These are phyloP conservation scores for Hycleus phaleratus DNA, from an alignment of 1,140 invertebrate genomes.

Conservation along the genomic window DNA sequence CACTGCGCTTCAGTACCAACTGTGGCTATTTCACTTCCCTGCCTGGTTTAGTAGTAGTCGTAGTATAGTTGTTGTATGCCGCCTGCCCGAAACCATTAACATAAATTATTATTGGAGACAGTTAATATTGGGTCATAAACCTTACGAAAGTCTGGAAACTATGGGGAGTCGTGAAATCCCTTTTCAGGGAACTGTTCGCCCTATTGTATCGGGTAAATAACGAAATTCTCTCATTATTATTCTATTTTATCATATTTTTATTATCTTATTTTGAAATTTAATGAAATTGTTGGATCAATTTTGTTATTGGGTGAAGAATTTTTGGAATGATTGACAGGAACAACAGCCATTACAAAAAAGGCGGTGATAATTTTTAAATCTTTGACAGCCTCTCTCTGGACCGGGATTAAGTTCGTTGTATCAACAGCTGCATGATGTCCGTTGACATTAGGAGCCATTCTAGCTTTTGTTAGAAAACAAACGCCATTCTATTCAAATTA, in stretches of 20 bases:
- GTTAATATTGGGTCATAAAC: constrained; percentile 44
- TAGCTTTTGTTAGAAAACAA: neutral
- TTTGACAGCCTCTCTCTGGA: constrained; percentile 26
- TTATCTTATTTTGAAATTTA: no score
- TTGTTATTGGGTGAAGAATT: no score
- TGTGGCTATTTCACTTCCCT: constrained; percentile 27
- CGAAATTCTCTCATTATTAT: no score
- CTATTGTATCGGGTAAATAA: constrained; percentile 7
- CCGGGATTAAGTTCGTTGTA: constrained; percentile 17
- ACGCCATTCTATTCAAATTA: neutral
- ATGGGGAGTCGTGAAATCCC: constrained; percentile 16
- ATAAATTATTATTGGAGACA: constrained; percentile 44
- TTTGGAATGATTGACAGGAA: neutral
- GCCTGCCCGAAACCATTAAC: constrained; percentile 38
- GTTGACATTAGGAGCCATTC: neutral
- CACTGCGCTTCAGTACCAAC: constrained; percentile 35
- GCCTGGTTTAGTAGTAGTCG: neutral
- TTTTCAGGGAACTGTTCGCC: constrained; percentile 4
- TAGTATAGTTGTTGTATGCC: constrained; percentile 10
- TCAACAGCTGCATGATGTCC: constrained; percentile 22
- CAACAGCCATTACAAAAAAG: constrained; percentile 30
- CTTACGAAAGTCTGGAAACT: constrained; percentile 26
- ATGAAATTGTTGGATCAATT: no score
- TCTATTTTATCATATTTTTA: no score
- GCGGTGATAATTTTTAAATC: constrained; percentile 25